These are phyloP conservation scores for Albula goreensis DNA, from an alignment of 2,113 vertebrate species.

Conservation along the genomic window DNA sequence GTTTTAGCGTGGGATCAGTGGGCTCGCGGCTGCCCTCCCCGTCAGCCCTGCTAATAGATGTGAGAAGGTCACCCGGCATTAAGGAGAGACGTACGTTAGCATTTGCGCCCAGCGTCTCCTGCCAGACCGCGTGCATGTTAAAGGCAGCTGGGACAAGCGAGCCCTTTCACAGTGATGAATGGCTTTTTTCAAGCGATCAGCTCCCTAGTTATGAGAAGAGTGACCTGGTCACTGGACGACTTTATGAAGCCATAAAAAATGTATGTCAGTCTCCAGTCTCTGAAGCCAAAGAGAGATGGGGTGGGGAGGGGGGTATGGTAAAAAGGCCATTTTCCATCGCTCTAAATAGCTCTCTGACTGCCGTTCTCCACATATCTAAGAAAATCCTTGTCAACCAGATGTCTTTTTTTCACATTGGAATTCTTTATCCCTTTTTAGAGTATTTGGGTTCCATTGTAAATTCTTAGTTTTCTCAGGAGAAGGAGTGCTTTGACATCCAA, in stretches of 20 bases:
- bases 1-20: constrained; percentile 32
- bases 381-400: neutral
- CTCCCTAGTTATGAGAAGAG: constrained; percentile 87
- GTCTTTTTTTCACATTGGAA: neutral
- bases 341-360: constrained; percentile 75
- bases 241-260: constrained; percentile 92
- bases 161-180: constrained; percentile 87
- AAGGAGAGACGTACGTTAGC: constrained; percentile 79
- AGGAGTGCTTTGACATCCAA: neutral
- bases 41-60: constrained; percentile 68
- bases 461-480: neutral
- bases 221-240: constrained; percentile 86
- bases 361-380: constrained; percentile 34
- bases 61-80: constrained; percentile 77
- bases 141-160: constrained; percentile 74
- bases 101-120: constrained; percentile 78
- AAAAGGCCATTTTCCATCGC: constrained; percentile 75
- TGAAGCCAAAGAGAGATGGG: constrained; percentile 73
- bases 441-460: neutral
- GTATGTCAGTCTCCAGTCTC: constrained; percentile 85
- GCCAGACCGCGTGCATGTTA: constrained; percentile 79
- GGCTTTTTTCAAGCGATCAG: constrained; percentile 86
- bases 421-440: constrained; percentile 21
- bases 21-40: constrained; percentile 58
- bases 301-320: constrained; percentile 65